Evolutionary conservation across 2,888 invertebrate species (phyloP).

Genomic region (Hemicrepidius hirtus): DNA sequence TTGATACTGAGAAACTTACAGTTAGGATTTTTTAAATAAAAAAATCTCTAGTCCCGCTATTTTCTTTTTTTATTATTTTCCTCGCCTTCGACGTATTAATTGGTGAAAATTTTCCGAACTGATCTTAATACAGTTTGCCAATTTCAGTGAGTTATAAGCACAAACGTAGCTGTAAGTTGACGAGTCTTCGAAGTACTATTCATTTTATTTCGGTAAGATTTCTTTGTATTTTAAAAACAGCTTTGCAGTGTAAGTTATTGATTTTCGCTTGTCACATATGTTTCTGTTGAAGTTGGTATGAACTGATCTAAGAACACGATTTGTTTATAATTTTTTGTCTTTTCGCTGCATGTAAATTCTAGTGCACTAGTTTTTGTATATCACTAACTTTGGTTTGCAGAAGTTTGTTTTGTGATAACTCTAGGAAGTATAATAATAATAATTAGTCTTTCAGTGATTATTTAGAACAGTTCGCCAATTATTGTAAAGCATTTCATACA

Average conservation of each 20-base stretch:
- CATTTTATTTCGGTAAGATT: slow-evolving; percentile 60
- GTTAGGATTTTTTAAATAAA: slow-evolving; percentile 73
- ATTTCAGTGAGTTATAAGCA: slow-evolving; percentile 57
- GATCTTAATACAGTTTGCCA: slow-evolving; percentile 54
- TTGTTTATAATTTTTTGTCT: slow-evolving; percentile 46
- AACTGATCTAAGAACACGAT: slow-evolving; percentile 59
- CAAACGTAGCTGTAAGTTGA: slow-evolving; percentile 61
- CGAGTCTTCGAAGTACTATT: slow-evolving; percentile 59
- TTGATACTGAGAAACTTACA: slow-evolving; percentile 79
- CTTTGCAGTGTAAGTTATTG: slow-evolving; percentile 46
- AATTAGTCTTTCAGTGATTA: slow-evolving; percentile 39
- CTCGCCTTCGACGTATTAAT: slow-evolving; percentile 46
- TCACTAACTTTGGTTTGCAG: slow-evolving; percentile 51
- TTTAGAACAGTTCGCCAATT: slow-evolving; percentile 63
- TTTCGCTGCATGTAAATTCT: slow-evolving; percentile 54
- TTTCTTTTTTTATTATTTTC: slow-evolving; percentile 64
- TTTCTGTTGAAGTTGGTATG: slow-evolving; percentile 63
- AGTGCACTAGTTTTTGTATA: slow-evolving; percentile 64
- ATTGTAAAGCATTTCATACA: slow-evolving; percentile 56
- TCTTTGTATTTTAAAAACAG: slow-evolving; percentile 45
- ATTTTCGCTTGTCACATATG: slow-evolving; percentile 40
- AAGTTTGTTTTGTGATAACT: slow-evolving; percentile 64
- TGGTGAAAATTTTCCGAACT: slow-evolving; percentile 54
- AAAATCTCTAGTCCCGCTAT: slow-evolving; percentile 82
- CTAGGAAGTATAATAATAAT: slow-evolving; percentile 32